A percentile compares a stretch with the other conserved stretches of the same genome.
phyloP scores from a whole-genome alignment of 2,888 invertebrate genomes.

The Isotomurus palustris region DNA sequence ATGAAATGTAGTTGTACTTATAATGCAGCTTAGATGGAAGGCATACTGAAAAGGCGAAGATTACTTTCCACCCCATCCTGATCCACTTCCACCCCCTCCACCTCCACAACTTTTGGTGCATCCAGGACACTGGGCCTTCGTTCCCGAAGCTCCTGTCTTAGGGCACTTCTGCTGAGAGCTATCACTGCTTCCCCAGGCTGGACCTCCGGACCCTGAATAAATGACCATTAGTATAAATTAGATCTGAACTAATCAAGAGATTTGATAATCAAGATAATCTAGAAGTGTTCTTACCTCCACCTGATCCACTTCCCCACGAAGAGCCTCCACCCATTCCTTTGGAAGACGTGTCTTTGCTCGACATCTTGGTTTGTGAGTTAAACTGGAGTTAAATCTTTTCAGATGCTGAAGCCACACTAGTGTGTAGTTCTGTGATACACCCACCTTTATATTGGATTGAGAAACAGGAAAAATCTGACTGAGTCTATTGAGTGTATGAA shows the following conservation, averaged over 20 bases:
- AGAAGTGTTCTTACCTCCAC: conserved; percentile 8
- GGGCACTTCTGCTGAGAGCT: conserved; percentile 24
- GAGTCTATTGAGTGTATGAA: no score
- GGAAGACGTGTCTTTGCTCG: conserved; percentile 32
- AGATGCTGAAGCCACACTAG: no score
- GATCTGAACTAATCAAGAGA: not conserved
- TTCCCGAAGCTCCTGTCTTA: conserved; percentile 27
- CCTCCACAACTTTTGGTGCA: conserved; percentile 24
- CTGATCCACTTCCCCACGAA: conserved; percentile 23
- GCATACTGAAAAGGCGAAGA: not conserved
- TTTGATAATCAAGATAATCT: not conserved
- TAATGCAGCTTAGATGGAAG: not conserved
- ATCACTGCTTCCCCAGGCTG: conserved; percentile 24
- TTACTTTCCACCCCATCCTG: conserved; percentile 24
- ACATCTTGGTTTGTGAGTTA: conserved; percentile 29
- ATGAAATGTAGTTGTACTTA: not conserved
- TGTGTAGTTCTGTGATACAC: no score
- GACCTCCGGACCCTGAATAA: conserved; percentile 15
- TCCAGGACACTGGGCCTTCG: conserved; percentile 33
- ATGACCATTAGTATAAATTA: not conserved
- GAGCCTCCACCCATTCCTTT: conserved; percentile 30
- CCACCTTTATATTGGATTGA: no score
- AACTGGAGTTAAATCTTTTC: not conserved
- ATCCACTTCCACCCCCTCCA: conserved; percentile 13
- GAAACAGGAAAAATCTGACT: no score